Percentiles rank a stretch among this genome's conserved stretches.
Conservation (phyloP, 1,140 invertebrate species). For the Papilio glaucus region DNA sequence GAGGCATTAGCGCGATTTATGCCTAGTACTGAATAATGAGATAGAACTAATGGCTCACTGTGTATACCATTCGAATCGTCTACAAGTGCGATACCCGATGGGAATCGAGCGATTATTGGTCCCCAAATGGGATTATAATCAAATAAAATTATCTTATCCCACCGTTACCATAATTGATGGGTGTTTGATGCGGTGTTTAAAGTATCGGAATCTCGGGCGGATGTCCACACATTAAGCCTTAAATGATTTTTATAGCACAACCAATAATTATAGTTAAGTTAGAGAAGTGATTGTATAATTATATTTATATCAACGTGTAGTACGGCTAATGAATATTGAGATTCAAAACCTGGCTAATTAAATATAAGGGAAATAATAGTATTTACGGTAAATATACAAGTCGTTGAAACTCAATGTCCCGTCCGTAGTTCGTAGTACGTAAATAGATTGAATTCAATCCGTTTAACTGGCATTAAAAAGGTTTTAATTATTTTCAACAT, state of each 20-base stretch:
- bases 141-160: slow-evolving; percentile 33
- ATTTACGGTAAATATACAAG: neutral
- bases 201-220: neutral
- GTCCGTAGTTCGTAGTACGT: neutral
- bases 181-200: slow-evolving; percentile 9
- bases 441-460: neutral
- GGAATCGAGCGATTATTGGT: slow-evolving; percentile 42
- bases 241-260: slow-evolving; percentile 12
- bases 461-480: neutral
- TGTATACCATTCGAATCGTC: slow-evolving; percentile 52
- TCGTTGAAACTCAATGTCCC: neutral
- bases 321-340: neutral
- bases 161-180: neutral
- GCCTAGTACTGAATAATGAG: slow-evolving; percentile 70
- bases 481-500: too few relatives aligned
- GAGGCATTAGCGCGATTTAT: slow-evolving; percentile 78
- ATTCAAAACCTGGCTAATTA: neutral
- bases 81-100: slow-evolving; percentile 51
- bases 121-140: slow-evolving; percentile 32
- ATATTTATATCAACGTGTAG: neutral
- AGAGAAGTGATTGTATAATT: neutral
- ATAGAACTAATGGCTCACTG: slow-evolving; percentile 65
- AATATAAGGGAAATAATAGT: neutral
- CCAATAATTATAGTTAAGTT: slow-evolving; percentile 22
- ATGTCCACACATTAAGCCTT: slow-evolving; percentile 21